These are phyloP conservation scores for Meriones unguiculatus DNA, from an alignment of 2,113 vertebrate genomes.

Conservation along the genomic window DNA sequence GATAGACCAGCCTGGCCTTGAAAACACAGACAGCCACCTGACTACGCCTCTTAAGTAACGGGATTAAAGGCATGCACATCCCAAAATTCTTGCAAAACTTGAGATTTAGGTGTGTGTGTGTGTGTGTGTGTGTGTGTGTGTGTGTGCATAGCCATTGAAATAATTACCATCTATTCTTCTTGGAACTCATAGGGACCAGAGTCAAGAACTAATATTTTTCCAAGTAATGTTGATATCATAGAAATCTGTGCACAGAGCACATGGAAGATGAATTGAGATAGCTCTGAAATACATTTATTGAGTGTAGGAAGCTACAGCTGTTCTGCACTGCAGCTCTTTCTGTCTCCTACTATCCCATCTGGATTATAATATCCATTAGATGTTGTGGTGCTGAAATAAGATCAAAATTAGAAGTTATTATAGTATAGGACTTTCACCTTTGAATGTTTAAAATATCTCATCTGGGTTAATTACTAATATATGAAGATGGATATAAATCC, in stretches of 20 bases:
- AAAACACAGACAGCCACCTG: background rate
- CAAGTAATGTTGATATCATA: background rate
- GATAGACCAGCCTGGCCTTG: background rate
- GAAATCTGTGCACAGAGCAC: background rate
- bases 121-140: background rate
- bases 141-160: background rate
- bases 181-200: background rate
- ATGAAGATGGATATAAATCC: background rate
- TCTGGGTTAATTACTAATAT: background rate
- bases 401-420: background rate
- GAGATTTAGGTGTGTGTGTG: background rate
- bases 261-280: background rate
- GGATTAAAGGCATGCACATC: background rate
- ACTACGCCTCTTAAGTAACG: background rate
- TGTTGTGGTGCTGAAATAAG: constrained; percentile 17
- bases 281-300: background rate
- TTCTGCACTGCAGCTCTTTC: background rate
- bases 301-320: background rate
- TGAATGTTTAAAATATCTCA: background rate
- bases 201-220: constrained; percentile 7
- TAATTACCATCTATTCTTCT: constrained; percentile 11
- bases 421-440: background rate
- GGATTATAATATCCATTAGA: background rate
- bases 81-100: background rate
- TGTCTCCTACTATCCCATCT: background rate